phyloP scores from a whole-genome alignment of 2,797 vertebrate genomes.

The Todus mexicanus region DNA sequence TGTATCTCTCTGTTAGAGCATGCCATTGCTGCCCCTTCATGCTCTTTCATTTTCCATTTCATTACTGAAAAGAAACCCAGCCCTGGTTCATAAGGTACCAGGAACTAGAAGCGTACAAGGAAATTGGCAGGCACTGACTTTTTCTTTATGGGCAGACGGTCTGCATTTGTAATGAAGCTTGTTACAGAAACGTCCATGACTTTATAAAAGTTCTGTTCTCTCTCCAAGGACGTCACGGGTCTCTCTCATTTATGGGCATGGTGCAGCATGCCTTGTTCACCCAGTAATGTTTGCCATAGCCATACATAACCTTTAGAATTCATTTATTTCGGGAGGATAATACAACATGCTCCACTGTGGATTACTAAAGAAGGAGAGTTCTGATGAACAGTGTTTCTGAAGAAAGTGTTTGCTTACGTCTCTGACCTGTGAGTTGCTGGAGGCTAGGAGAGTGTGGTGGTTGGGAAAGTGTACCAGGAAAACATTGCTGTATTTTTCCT shows the following conservation, averaged over 20 bases:
- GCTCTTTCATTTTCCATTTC: constrained; percentile 40
- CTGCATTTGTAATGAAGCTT: constrained; percentile 63
- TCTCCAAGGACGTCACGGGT: constrained; percentile 35
- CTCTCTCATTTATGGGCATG: constrained; percentile 50
- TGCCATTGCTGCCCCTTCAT: constrained; percentile 15
- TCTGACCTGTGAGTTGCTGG: neutral
- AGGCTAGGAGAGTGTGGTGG: neutral
- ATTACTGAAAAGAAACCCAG: constrained; percentile 36
- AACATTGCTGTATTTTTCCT: neutral
- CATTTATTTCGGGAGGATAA: neutral
- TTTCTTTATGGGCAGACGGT: constrained; percentile 53
- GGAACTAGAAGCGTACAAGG: constrained; percentile 56
- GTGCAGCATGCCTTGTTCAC: constrained; percentile 37
- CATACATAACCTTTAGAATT: constrained; percentile 19
- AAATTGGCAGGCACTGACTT: constrained; percentile 54
- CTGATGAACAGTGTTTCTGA: constrained; percentile 2
- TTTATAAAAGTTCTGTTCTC: constrained; percentile 46
- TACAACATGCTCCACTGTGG: neutral
- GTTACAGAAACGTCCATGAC: constrained; percentile 6
- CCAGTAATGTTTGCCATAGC: neutral
- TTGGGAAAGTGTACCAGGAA: constrained; percentile 23
- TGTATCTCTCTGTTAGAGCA: constrained; percentile 21
- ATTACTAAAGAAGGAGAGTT: neutral
- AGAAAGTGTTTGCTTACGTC: neutral
- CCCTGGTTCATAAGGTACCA: constrained; percentile 44